These are phyloP conservation scores for Acrobeloides nanus DNA, from an alignment of 2,888 invertebrate genomes.

Conservation along the genomic window DNA sequence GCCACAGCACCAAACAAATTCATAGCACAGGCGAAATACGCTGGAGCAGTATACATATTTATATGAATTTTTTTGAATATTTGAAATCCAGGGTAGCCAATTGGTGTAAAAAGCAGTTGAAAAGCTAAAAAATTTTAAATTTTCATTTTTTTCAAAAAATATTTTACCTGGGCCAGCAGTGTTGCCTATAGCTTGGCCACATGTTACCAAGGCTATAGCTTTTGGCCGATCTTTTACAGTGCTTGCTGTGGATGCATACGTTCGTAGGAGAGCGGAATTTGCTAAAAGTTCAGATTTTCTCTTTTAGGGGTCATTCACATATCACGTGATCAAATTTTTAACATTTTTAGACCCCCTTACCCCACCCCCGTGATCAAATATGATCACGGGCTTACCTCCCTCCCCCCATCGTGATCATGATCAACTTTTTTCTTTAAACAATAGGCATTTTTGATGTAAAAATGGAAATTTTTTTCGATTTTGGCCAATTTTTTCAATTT, in stretches of 20 bases:
- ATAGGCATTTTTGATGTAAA: no score
- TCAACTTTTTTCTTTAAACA: no score
- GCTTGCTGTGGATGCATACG: constrained; percentile 33
- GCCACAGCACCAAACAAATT: constrained; percentile 20
- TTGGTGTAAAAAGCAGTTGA: constrained; percentile 15
- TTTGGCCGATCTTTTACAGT: constrained; percentile 20
- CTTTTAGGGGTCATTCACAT: no score
- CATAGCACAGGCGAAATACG: constrained; percentile 29
- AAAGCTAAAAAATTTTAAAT: constrained; percentile 6
- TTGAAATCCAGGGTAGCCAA: constrained; percentile 20
- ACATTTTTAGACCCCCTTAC: no score
- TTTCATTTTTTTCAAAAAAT: not conserved
- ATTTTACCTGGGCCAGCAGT: constrained; percentile 16
- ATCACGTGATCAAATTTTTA: no score
- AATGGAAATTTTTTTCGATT: no score
- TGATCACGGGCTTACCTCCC: no score
- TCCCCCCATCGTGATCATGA: no score
- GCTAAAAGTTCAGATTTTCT: no score
- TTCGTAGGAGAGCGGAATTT: constrained; percentile 26
- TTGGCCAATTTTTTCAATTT: no score
- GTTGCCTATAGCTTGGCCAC: constrained; percentile 27
- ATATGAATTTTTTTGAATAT: constrained; percentile 13
- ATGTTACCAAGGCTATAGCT: constrained; percentile 30
- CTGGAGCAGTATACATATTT: constrained; percentile 34
- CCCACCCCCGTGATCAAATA: no score